Evolutionary conservation across 2,113 vertebrate genomes (phyloP).

Genomic region (Pelmatolapia mariae): DNA sequence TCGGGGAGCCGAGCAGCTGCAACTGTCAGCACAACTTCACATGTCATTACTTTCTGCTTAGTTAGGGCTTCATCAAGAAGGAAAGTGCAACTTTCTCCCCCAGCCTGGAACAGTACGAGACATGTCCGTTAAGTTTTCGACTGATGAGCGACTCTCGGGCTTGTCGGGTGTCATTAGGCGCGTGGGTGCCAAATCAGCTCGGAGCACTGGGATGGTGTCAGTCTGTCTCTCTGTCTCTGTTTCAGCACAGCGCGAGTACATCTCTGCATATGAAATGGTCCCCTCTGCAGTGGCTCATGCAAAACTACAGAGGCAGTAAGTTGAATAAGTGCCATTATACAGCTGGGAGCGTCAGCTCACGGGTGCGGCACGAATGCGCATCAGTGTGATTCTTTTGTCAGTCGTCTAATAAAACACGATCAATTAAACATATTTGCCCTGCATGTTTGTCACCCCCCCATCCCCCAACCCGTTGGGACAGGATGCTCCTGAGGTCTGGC

Average conservation of each 20-base stretch:
- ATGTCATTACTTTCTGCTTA: slow-evolving; percentile 78
- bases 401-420: slow-evolving; percentile 21
- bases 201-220: slow-evolving; percentile 33
- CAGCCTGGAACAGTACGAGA: slow-evolving; percentile 20
- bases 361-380: neutral
- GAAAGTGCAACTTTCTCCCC: slow-evolving; percentile 62
- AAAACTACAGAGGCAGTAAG: slow-evolving; percentile 38
- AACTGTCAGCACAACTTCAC: slow-evolving; percentile 78
- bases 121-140: slow-evolving; percentile 51
- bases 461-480: neutral
- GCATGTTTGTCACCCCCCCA: neutral
- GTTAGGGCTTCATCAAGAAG: slow-evolving; percentile 68
- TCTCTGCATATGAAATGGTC: slow-evolving; percentile 43
- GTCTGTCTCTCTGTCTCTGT: neutral
- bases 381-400: neutral
- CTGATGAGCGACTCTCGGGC: slow-evolving; percentile 53
- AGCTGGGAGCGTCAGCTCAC: neutral
- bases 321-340: slow-evolving; percentile 4
- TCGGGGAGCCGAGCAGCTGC: slow-evolving; percentile 65
- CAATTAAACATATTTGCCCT: slow-evolving; percentile 35
- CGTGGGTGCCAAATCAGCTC: slow-evolving; percentile 54
- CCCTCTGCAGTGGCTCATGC: slow-evolving; percentile 15
- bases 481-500: neutral
- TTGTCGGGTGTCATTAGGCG: slow-evolving; percentile 65
- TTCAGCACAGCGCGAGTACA: neutral